Conservation (phyloP, 2,113 vertebrate species). For the Colossoma macropomum region DNA sequence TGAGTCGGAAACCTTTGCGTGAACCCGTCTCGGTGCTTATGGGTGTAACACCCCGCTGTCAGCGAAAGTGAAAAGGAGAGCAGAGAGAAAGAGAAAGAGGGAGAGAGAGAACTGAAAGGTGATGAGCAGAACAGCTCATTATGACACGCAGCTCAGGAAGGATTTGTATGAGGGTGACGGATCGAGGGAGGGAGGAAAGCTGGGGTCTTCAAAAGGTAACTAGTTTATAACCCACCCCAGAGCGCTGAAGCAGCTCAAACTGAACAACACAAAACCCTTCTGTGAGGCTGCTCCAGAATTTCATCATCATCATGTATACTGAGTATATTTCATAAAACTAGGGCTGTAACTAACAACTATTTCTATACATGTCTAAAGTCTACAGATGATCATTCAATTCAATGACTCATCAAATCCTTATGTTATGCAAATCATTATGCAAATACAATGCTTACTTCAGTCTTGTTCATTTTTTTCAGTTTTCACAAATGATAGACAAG, state of each 20-base stretch:
- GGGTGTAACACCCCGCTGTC: conserved; percentile 64
- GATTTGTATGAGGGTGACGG: conserved; percentile 13
- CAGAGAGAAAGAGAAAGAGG: conserved; percentile 42
- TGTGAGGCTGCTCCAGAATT: not conserved
- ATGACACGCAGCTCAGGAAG: conserved; percentile 7
- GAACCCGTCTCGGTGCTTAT: conserved; percentile 45
- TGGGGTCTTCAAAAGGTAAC: conserved; percentile 1
- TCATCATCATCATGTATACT: not conserved
- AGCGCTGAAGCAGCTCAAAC: not conserved
- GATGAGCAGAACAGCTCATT: conserved; percentile 42
- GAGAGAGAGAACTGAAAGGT: conserved; percentile 22
- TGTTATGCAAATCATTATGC: no score
- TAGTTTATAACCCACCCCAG: conserved; percentile 1
- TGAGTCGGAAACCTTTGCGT: conserved; percentile 46
- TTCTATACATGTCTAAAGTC: no score
- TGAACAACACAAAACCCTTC: not conserved
- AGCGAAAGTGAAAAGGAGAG: conserved; percentile 45
- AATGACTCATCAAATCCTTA: no score
- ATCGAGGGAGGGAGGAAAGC: conserved; percentile 7
- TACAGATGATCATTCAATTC: no score
- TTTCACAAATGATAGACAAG: no score
- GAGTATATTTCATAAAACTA: not conserved
- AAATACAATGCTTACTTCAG: no score
- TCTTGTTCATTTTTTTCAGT: no score
- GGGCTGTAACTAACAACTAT: not conserved